Base-by-base conservation (phyloP, 2,113 vertebrate genomes). In the Monopterus albus region DNA sequence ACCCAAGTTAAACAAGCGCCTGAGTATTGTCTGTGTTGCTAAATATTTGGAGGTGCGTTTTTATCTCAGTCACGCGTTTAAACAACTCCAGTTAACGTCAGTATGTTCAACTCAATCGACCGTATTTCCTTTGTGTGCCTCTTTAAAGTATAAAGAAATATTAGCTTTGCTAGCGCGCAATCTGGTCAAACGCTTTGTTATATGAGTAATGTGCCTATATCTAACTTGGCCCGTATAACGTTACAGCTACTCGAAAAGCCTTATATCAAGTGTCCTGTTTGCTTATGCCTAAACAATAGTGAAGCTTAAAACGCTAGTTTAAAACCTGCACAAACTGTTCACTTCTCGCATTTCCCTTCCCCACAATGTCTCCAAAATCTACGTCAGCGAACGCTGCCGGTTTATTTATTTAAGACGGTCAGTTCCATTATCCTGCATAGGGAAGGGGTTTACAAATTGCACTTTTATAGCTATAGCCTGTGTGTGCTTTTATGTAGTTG, bases 101-200 rank as follows among this genome's bases (percentile, higher is more conserved):
- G 45, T 68, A 10, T 17, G 42, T 45, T 82, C 47, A 66, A 23
- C 17, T 35, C 43, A 29, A 55, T 51, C 80, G 63, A 53, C 40
- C 74, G 72, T 38, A 62, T 73, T 81, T 76, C 79, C 78, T 88
- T 88, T 86, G 81, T 86, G 75, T 81, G 68, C 42, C 55, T 75
- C 43, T 71, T 42, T 2, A 15, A 26, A 72, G 9, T 36, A 50
- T 63, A 21, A 69, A 20, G 55, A 75, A 62, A 64, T 66, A 26
- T 23, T 79, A 76, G 77, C 84, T 38, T 52, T 64, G 65, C 59
- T 78, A 61, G 20, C 77, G 52, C 72, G 78, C 53, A 58, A 55
- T 55, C 81, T 69, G 72, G 35, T 47, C 53, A 72, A 56, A 59
- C 83, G 70, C 57, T 81, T 81, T 78, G 57, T 47, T 70, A 39